Evolutionary conservation across 2,113 vertebrate species (phyloP), one percentile per base, ranked within the genome.

Genomic region (Hemichromis elongatus): DNA sequence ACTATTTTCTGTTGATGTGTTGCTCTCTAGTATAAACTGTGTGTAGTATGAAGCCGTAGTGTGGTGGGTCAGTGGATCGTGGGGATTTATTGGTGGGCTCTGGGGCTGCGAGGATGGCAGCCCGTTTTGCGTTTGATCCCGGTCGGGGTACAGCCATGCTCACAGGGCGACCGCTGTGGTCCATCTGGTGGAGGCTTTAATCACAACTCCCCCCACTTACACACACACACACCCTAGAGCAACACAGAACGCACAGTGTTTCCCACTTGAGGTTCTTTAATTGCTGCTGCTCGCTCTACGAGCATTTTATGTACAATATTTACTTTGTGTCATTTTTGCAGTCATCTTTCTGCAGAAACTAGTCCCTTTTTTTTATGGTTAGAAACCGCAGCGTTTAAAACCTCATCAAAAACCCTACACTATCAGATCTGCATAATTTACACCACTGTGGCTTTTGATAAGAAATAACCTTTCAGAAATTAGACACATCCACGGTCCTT

Each of bases 121-220:
- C 84, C 78, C 92, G 57, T 79, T 91, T 93, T 89, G 81, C 53
- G 89, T 96, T 96, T 96, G 96, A 96, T 96, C 95, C 89, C 81
- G 84, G 96, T 95, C 61, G 94, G 94, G 93, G 92, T 94, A 94
- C 90, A 94, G 92, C 86, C 94, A 92, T 70, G 87, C 90, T 90
- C 92, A 81, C 90, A 91, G 94, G 92, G 92, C 54, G 82, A 96
- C 94, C 86, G 90, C 95, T 95, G 95, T 88, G 95, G 93, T 96
- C 96, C 96, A 97, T 97, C 96, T 97, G 96, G 92, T 91, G 56
- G 37, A 81, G 91, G 92, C 88, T 95, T 96, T 96, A 95, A 95
- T 95, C 93, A 93, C 91, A 79, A 79, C 87, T 59, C 91, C 88
- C 89, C 86, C 68, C 86, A 68, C 84, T 37, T 33, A 75, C 79